Base-by-base conservation (phyloP, 2,888 invertebrate genomes). In the Altica lythri region DNA sequence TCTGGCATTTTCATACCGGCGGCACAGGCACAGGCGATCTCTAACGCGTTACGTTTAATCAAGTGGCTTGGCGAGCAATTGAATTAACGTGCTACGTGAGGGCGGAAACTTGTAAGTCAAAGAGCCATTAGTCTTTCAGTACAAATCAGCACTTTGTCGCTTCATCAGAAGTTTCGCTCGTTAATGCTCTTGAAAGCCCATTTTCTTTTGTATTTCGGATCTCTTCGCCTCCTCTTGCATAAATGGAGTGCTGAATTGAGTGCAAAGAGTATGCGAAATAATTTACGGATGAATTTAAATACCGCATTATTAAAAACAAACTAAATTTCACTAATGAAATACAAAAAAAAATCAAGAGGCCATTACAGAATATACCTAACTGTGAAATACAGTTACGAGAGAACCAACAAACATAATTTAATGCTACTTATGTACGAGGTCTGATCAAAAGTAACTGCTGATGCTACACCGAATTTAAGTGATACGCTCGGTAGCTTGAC, bases 111-210 rank as follows among this genome's bases (percentile, higher is more conserved):
- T 70, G 68, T 67, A 70, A 72, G 70, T 73, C 72, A 69, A 64
- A 73, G 70, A 67, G 68, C 73, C 72, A 74, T 75, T 74, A 74
- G 72, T 74, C 72, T 72, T 72, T 72, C 68, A 61, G 67, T 67
- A 70, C 72, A 74, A 74, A 74, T 74, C 73, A 72, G 68, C 71
- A 72, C 70, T 71, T 72, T 72, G 71, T 74, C 72, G 70, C 68
- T 66, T 70, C 69, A 68, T 70, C 69, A 67, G 65, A 67, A 68
- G 64, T 68, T 65, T 67, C 60, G 54, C 57, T 58, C 57, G 57
- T 58, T 58, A 57, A 50, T 35, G 56, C 48, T 55, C 51, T 55
- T 22, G 44, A 53, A 46, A 46, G 54, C 54, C 54, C 46, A 38
- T 47, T 57, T 57, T 51, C 51, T 57, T 54, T 43, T 48, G 53